These are phyloP conservation scores for Pogonomyrmex barbatus DNA, from an alignment of 1,140 invertebrate genomes.

Conservation along the genomic window DNA sequence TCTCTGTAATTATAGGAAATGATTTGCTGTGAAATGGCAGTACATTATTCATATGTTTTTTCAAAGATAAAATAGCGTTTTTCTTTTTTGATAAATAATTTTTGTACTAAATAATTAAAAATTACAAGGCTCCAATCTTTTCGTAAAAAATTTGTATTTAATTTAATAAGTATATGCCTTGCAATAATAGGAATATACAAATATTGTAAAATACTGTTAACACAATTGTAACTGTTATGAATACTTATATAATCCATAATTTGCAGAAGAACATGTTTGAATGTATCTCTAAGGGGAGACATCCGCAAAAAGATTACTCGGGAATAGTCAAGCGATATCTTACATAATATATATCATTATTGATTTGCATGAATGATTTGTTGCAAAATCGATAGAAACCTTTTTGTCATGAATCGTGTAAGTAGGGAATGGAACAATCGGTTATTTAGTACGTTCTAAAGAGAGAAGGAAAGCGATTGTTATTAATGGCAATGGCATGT, in stretches of 20 bases:
- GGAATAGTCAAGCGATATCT: conserved; percentile 10
- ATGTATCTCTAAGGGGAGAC: background rate
- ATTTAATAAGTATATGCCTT: background rate
- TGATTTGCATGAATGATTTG: conserved; percentile 44
- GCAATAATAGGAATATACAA: background rate
- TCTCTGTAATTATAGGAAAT: background rate
- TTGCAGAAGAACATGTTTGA: background rate
- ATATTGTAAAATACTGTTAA: background rate
- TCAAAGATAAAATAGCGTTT: background rate
- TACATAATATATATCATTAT: conserved; percentile 40
- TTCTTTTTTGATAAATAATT: background rate
- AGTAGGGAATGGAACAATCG: background rate
- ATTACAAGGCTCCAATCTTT: background rate
- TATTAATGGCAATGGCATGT: background rate
- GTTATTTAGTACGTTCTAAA: background rate
- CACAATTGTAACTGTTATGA: background rate
- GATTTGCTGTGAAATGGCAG: background rate
- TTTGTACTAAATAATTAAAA: background rate
- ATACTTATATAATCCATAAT: conserved; percentile 1
- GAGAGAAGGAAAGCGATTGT: background rate
- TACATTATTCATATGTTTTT: background rate
- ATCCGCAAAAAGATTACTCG: background rate
- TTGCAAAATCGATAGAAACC: conserved; percentile 21
- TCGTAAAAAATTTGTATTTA: background rate
- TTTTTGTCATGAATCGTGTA: background rate